Conservation (phyloP, 2,797 vertebrate genomes). For the Eulemur rubriventer region DNA sequence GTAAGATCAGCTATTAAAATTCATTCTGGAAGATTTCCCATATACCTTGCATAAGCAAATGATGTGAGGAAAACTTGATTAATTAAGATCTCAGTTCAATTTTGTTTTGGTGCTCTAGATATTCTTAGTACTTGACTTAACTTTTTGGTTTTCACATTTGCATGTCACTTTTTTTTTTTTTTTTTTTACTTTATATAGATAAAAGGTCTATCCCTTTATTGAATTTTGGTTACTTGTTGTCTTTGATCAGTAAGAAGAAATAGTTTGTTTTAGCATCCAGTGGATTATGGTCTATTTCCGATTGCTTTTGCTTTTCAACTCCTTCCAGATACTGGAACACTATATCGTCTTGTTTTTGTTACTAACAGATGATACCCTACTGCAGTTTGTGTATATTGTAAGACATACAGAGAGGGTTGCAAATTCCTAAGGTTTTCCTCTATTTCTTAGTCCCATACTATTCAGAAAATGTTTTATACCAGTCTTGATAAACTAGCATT, state of each 20-base stretch:
- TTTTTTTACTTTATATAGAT: not conserved
- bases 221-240: not conserved
- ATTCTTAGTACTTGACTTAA: not conserved
- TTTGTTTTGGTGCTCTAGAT: constrained; percentile 17
- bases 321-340: not conserved
- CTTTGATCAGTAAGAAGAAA: not conserved
- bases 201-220: not conserved
- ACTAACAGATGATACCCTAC: not conserved
- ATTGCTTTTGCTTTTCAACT: constrained; percentile 1
- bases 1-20: not conserved
- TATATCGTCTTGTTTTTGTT: not conserved
- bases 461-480: constrained; percentile 10
- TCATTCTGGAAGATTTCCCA: not conserved
- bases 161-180: not conserved
- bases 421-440: constrained; percentile 11
- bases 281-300: not conserved
- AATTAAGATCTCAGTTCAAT: not conserved
- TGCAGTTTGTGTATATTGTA: not conserved
- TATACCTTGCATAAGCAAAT: not conserved
- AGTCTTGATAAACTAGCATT: constrained; percentile 33
- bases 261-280: not conserved
- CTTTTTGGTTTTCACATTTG: not conserved
- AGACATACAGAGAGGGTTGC: not conserved
- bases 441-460: not conserved
- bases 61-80: not conserved